Conservation (phyloP, 2,113 vertebrate species). For the Labeo rohita region DNA sequence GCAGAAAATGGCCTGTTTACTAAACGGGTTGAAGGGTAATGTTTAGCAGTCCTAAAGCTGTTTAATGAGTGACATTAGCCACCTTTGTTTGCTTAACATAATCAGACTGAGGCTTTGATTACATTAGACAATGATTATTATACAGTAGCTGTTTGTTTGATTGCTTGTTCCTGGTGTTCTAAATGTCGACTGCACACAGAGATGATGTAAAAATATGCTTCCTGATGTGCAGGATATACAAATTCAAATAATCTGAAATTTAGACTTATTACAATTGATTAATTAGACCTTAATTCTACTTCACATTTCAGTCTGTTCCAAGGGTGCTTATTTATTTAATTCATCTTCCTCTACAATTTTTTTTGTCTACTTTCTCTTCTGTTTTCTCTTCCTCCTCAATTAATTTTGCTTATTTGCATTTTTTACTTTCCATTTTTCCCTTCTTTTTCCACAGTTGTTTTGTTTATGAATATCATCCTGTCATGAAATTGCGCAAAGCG, state of each 20-base stretch:
- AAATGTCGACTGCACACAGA: background rate
- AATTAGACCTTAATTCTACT: too few species aligned
- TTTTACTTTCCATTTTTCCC: conserved; percentile 42
- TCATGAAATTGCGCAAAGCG: conserved; percentile 50
- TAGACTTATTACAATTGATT: too few species aligned
- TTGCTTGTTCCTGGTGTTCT: conserved; percentile 12
- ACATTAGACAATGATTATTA: conserved; percentile 29
- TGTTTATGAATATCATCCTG: conserved; percentile 56
- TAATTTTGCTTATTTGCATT: conserved; percentile 27
- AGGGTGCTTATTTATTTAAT: background rate
- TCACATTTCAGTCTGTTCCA: too few species aligned
- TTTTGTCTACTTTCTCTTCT: background rate
- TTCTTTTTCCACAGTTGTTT: conserved; percentile 48
- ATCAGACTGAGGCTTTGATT: conserved; percentile 21
- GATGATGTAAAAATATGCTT: background rate
- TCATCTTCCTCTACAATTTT: background rate
- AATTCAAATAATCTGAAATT: background rate
- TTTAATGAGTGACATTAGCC: conserved; percentile 26
- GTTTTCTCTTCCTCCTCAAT: background rate
- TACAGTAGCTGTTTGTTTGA: background rate
- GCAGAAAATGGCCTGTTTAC: conserved; percentile 15
- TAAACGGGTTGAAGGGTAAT: background rate
- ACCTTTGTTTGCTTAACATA: conserved; percentile 32
- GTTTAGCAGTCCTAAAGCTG: conserved; percentile 21
- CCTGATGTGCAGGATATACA: background rate